These are phyloP conservation scores for Itoplectis maculator DNA, from an alignment of 2,888 invertebrate species.

Conservation along the genomic window DNA sequence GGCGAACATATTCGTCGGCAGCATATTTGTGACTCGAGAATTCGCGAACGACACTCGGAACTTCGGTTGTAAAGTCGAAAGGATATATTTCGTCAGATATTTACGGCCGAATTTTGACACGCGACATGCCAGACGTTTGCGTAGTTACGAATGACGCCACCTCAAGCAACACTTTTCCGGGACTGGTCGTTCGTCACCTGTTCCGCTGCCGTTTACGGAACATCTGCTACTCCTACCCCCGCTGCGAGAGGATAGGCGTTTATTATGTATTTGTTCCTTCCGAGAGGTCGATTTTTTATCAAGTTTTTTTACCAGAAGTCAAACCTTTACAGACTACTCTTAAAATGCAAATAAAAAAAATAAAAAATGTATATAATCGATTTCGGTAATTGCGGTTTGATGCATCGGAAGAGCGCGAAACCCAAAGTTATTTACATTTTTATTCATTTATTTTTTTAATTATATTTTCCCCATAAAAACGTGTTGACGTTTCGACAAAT, in stretches of 20 bases:
- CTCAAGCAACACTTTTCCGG: slow-evolving; percentile 32
- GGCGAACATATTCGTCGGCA: slow-evolving; percentile 34
- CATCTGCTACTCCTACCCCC: slow-evolving; percentile 57
- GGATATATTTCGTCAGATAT: background rate
- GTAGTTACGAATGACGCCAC: slow-evolving; percentile 16
- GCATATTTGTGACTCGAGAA: slow-evolving; percentile 10
- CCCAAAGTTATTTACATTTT: too few species aligned
- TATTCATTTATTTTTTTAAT: too few species aligned
- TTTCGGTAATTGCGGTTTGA: too few species aligned
- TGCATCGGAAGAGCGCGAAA: too few species aligned
- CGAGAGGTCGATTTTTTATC: background rate
- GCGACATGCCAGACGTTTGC: slow-evolving; percentile 26
- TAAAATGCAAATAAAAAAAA: too few species aligned
- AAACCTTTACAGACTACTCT: too few species aligned
- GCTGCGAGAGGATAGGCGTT: background rate
- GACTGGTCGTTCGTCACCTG: slow-evolving; percentile 57
- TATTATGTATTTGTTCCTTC: background rate
- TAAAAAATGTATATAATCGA: too few species aligned
- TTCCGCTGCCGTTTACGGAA: slow-evolving; percentile 45
- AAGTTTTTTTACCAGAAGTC: too few species aligned
- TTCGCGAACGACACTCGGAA: background rate
- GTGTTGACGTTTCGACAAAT: too few species aligned
- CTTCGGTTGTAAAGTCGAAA: background rate
- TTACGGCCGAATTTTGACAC: slow-evolving; percentile 31
- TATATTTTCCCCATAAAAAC: too few species aligned